A percentile compares a stretch with the other conserved stretches of the same genome.
Evolutionary conservation across 2,113 vertebrate species (phyloP).

Genomic region (Entelurus aequoreus): DNA sequence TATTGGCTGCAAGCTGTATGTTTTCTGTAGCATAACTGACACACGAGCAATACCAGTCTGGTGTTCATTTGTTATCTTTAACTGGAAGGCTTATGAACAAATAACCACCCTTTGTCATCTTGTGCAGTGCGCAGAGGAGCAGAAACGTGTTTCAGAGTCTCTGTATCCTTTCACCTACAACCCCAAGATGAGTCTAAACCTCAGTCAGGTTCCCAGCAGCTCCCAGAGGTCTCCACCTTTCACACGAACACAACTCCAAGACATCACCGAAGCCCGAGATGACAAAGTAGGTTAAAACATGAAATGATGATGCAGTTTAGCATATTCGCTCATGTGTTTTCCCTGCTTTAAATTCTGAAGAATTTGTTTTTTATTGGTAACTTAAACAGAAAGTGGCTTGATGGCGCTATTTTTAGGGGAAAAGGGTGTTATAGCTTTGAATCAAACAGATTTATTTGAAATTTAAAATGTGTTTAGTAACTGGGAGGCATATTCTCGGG

Average conservation of each 20-base stretch:
- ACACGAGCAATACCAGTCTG: no score
- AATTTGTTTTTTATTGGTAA: no score
- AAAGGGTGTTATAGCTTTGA: no score
- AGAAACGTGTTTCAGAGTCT: constrained; percentile 82
- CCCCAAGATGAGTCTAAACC: constrained; percentile 95
- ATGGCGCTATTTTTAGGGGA: no score
- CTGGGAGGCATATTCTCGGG: no score
- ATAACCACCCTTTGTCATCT: background rate
- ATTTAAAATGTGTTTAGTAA: no score
- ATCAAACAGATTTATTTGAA: no score
- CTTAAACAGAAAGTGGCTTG: no score
- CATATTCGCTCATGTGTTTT: no score
- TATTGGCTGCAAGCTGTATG: constrained; percentile 90
- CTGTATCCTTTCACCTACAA: constrained; percentile 95
- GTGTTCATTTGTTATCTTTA: background rate
- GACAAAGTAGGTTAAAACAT: constrained; percentile 25
- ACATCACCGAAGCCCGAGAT: constrained; percentile 11
- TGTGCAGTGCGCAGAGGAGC: constrained; percentile 84
- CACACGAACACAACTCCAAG: constrained; percentile 39
- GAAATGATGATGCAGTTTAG: background rate
- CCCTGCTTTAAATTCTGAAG: no score
- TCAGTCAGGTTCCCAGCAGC: constrained; percentile 79
- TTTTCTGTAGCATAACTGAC: background rate
- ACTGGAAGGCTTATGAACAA: background rate
- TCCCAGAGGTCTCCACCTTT: constrained; percentile 64